Base-by-base conservation (phyloP, 2,113 vertebrate species). In the Pardalotus punctatus region DNA sequence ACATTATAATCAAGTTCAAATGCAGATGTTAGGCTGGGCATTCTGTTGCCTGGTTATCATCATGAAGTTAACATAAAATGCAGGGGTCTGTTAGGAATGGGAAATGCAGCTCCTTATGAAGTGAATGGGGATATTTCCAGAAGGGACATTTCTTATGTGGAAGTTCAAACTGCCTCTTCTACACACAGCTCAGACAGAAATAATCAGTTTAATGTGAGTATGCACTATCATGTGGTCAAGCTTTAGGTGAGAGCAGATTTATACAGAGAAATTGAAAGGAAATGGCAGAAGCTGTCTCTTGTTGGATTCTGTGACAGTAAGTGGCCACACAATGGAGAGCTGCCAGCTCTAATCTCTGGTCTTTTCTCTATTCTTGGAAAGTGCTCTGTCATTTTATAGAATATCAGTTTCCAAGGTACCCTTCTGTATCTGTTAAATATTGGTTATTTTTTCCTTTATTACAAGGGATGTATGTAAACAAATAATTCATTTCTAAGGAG, bases 171-270 rank as follows among this genome's bases (percentile, higher is more conserved):
- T 88, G 82, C 58, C 86, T 93, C 73, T 89, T 97, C 90, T 92
- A 93, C 73, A 92, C 61, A 61, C 58, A 61, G 65, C 84, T 96
- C 86, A 96, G 94, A 96, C 88, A 97, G 94, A 97, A 97, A 97
- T 96, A 96, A 98, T 96, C 95, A 95, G 88, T 98, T 98, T 97
- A 98, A 96, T 88, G 87, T 96, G 92, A 72, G 77, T 94, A 90
- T 88, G 74, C 80, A 76, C 58, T 76, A 42, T 93, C 94, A 93
- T 78, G 88, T 69, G 95, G 83, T 95, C 97, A 94, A 92, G 80
- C 72, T 86, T 71, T 88, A 97, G 97, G 96, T 97, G 97, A 97
- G 91, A 97, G 95, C 94, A 97, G 97, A 98, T 98, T 97, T 97
- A 97, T 84, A 95, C 96, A 96, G 85, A 50, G 29, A 97, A 97